Evolutionary conservation across 2,888 invertebrate species (phyloP).

Genomic region (Hypercompe scribonia): DNA sequence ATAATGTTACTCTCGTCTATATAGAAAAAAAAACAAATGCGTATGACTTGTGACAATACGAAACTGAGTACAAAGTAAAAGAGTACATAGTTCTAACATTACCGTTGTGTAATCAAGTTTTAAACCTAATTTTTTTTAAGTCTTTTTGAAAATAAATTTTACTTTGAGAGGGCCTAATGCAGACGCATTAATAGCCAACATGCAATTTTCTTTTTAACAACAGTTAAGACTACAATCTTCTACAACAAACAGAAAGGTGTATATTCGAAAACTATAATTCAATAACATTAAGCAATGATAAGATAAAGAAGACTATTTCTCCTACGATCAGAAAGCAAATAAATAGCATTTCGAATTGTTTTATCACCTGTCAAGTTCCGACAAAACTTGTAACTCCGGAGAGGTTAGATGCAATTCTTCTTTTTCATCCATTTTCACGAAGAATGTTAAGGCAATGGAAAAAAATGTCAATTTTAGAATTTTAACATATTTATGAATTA

Average conservation of each 20-base stretch:
- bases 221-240: neutral
- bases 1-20: neutral
- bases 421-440: conserved; percentile 83
- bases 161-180: neutral
- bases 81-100: neutral
- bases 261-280: neutral
- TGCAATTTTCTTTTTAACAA: neutral
- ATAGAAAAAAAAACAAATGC: neutral
- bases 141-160: neutral
- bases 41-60: neutral
- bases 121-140: neutral
- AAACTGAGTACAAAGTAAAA: neutral
- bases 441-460: conserved; percentile 25
- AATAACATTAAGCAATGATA: neutral
- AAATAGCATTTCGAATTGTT: conserved; percentile 6
- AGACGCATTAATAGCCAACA: neutral
- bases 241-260: neutral
- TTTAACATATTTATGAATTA: conserved; percentile 30
- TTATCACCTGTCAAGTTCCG: conserved; percentile 94
- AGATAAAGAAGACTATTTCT: neutral
- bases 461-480: conserved; percentile 18
- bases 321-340: neutral
- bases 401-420: conserved; percentile 91
- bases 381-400: conserved; percentile 94
- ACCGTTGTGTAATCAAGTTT: neutral